Evolutionary conservation across 2,797 vertebrate species (phyloP), one percentile per base, ranked within the genome.

Genomic region (Alauda arvensis): DNA sequence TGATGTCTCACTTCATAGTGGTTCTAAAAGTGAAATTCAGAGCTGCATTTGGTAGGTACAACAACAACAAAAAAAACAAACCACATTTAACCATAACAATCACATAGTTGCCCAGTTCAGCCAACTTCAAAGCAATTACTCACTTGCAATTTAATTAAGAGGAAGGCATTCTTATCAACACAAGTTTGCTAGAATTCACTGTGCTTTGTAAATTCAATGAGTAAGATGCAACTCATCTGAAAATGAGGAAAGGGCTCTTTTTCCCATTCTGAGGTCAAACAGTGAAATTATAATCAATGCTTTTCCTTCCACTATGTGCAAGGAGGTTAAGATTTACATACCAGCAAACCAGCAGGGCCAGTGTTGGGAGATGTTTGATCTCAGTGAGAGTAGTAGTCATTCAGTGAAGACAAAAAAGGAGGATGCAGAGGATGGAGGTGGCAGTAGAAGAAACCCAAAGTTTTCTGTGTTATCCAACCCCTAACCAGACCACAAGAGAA

Each of bases 401-500:
- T 97, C 96, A 96, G 96, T 97, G 96, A 96, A 97, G 96, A 96
- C 96, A 97, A 95, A 96, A 97, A 96, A 96, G 95, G 96, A 96
- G 95, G 95, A 95, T 96, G 96, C 96, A 96, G 96, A 96, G 96
- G 96, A 97, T 97, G 97, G 96, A 96, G 95, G 96, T 96, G 96
- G 95, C 95, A 96, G 95, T 87, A 95, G 96, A 96, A 96, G 96
- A 96, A 96, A 97, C 95, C 68, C 96, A 95, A 96, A 95, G 94
- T 95, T 96, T 95, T 96, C 95, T 96, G 96, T 96, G 96, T 96
- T 96, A 96, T 96, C 96, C 96, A 97, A 95, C 96, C 96, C 95
- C 97, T 96, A 96, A 96, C 96, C 96, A 96, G 96, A 97, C 95
- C 96, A 96, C 96, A 96, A 96, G 94, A 96, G 96, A 97, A 96